phyloP scores from a whole-genome alignment of 2,113 vertebrate species.

The Cynoglossus semilaevis region DNA sequence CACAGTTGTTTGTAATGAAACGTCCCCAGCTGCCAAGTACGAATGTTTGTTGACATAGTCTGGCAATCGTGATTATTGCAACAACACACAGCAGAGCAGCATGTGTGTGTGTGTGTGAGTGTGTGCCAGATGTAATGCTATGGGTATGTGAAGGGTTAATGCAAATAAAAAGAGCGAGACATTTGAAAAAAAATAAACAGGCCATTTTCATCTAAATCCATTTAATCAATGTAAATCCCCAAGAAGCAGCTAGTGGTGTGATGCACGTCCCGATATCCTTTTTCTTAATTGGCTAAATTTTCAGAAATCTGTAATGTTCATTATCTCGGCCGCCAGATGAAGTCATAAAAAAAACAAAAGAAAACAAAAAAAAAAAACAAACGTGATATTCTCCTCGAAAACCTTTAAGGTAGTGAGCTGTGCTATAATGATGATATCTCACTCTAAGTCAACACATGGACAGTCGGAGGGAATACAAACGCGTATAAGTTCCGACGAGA shows the following conservation, averaged over 20 bases:
- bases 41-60: constrained; percentile 40
- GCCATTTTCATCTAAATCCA: constrained; percentile 43
- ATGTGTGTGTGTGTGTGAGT: constrained; percentile 43
- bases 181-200: constrained; percentile 47
- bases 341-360: constrained; percentile 54
- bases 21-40: constrained; percentile 31
- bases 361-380: no score
- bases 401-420: constrained; percentile 25
- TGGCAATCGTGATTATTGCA: constrained; percentile 49
- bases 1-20: constrained; percentile 27
- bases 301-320: constrained; percentile 42
- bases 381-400: constrained; percentile 30
- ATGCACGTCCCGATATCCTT: constrained; percentile 32
- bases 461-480: constrained; percentile 44
- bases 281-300: constrained; percentile 57
- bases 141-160: not conserved
- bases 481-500: constrained; percentile 48
- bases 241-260: constrained; percentile 25
- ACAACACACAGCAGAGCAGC: constrained; percentile 44
- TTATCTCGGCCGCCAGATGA: constrained; percentile 34
- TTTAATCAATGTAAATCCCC: constrained; percentile 57
- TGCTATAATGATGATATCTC: constrained; percentile 51
- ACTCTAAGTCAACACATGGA: constrained; percentile 23
- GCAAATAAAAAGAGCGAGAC: not conserved
- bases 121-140: constrained; percentile 18